Percentiles rank a stretch among this genome's conserved stretches.
Conservation (phyloP, 2,888 invertebrate genomes). For the Chrysolina americana region DNA sequence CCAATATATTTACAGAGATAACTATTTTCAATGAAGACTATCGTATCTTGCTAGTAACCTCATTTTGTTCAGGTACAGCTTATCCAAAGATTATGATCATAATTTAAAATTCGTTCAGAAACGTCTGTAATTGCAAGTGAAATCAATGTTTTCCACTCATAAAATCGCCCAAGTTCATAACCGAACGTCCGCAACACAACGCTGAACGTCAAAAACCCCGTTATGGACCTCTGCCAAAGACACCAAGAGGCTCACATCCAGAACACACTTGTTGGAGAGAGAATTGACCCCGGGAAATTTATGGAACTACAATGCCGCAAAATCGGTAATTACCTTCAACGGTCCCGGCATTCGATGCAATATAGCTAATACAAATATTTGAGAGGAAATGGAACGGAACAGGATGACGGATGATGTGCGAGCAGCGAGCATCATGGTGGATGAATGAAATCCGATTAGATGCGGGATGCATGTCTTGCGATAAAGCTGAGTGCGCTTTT, state of each 20-base stretch:
- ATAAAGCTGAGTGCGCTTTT: constrained; percentile 5
- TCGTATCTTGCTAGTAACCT: too few relatives aligned
- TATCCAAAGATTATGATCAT: too few relatives aligned
- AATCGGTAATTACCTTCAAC: constrained; percentile 40
- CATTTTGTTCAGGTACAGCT: too few relatives aligned
- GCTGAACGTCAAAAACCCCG: constrained; percentile 6
- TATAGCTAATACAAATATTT: constrained; percentile 15
- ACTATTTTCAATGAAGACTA: too few relatives aligned
- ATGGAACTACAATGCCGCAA: constrained; percentile 41
- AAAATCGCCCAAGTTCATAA: neutral
- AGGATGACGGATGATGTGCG: constrained; percentile 14
- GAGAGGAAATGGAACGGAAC: constrained; percentile 11
- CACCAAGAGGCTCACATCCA: constrained; percentile 26
- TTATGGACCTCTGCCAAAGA: constrained; percentile 40
- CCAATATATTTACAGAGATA: too few relatives aligned
- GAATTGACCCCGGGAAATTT: constrained; percentile 40
- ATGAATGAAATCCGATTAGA: neutral
- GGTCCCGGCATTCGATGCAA: constrained; percentile 13
- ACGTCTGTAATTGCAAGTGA: too few relatives aligned
- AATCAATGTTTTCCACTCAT: too few relatives aligned
- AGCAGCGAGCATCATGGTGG: neutral
- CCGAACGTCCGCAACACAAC: neutral
- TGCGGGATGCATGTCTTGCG: neutral
- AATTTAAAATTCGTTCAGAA: too few relatives aligned
- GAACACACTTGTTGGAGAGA: constrained; percentile 44